Base-by-base conservation (phyloP, 2,888 invertebrate genomes). In the Polymixis lichenea region DNA sequence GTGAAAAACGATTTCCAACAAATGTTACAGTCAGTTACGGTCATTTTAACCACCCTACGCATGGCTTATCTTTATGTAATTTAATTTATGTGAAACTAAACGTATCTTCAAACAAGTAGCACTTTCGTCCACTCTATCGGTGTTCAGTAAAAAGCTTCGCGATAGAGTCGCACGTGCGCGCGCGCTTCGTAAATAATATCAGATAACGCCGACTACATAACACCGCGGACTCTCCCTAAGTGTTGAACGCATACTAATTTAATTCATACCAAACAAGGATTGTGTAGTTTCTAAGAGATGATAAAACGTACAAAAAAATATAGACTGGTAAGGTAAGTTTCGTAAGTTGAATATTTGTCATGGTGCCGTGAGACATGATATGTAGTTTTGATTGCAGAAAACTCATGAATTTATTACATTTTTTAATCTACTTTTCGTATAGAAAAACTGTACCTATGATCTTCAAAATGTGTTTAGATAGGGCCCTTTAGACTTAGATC, bases 131-230 rank as follows among this genome's bases (percentile, higher is more conserved):
- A n/a, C 77, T 49, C 32, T 78, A 66, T 72, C 82, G 28, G 38
- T 22, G 69, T 38, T 61, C 15, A 25, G 77, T 81, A 67, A 71
- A 70, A 80, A 77, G 75, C 80, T 80, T 77, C 74, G 81, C 82
- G 86, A 82, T 79, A 84, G 75, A 74, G 67, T 78, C 81, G 68
- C 86, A 86, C 86, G 82, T 86, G 84, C 82, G 84, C 79, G 67
- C 69, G 78, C 85, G 76, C 77, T 82, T 72, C 75, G 56, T 69
- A 65, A 82, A 83, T 82, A 78, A 82, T 82, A 70, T 70, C 66
- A 53, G 81, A 82, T 82, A 81, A 81, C 72, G 55, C 55, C 61
- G 32, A n/a, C 55, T 56, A 72, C 77, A 49, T 64, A 60, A 64
- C 61, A 72, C 55, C 19, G 17, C 46, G 3, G 60, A 46, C 46